phyloP scores from a whole-genome alignment of 2,797 vertebrate genomes.

The Aeoliscus strigatus region DNA sequence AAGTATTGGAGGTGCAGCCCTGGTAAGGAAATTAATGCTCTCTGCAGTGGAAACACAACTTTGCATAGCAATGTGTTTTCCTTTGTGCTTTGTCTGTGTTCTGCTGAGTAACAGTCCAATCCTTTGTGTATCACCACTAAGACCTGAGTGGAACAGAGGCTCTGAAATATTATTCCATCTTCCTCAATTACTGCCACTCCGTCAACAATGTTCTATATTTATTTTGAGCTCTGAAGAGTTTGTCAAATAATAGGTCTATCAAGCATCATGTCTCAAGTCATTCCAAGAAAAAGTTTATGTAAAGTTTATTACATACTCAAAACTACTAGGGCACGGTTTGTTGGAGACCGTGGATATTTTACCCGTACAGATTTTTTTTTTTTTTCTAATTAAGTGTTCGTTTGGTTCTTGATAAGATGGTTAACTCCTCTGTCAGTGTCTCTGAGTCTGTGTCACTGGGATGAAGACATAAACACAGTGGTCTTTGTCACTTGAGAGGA shows the following conservation, averaged over 20 bases:
- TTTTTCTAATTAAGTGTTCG: conserved; percentile 10
- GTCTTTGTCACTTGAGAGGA: no score
- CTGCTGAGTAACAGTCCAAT: neutral
- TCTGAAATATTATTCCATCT: neutral
- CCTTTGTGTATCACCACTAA: neutral
- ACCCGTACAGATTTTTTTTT: neutral
- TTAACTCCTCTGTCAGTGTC: conserved; percentile 15
- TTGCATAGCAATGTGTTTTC: neutral
- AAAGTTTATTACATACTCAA: conserved; percentile 1
- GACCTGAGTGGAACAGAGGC: neutral
- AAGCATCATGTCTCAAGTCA: neutral
- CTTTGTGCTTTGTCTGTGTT: neutral
- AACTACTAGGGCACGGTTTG: neutral
- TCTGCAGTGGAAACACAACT: no score
- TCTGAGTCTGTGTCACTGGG: conserved; percentile 13
- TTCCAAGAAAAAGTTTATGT: no score
- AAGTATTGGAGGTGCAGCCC: no score
- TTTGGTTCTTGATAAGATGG: conserved; percentile 14
- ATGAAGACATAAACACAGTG: conserved; percentile 18
- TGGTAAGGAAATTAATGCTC: no score
- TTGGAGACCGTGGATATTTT: neutral
- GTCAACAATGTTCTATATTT: neutral
- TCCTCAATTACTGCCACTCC: neutral
- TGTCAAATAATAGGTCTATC: conserved; percentile 3
- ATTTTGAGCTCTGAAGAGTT: conserved; percentile 5